These are phyloP conservation scores for Phaonia tiefii DNA, from an alignment of 2,888 invertebrate genomes.

Conservation along the genomic window DNA sequence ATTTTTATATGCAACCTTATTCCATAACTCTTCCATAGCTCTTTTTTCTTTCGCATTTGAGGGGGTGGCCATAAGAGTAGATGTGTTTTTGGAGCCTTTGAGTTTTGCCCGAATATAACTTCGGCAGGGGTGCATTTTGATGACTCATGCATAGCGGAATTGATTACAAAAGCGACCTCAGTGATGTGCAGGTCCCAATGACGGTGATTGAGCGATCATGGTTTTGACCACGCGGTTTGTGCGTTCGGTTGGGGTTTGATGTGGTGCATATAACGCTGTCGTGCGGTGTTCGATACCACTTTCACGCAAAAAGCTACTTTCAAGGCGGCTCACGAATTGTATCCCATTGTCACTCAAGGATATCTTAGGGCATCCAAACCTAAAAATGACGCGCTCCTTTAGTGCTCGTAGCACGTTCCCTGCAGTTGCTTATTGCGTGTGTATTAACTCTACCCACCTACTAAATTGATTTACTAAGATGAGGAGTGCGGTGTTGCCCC, in stretches of 20 bases:
- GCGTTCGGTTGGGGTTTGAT: slow-evolving; percentile 35
- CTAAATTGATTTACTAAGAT: slow-evolving; percentile 17
- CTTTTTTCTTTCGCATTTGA: too few relatives aligned
- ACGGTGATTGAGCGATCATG: slow-evolving; percentile 33
- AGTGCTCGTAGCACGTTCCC: background rate
- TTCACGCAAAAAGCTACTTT: background rate
- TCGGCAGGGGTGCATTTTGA: slow-evolving; percentile 1
- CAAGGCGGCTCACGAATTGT: background rate
- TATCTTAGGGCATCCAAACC: slow-evolving; percentile 1
- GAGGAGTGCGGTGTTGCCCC: background rate
- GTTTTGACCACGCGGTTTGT: slow-evolving; percentile 28
- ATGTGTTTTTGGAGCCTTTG: background rate
- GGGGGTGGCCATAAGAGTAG: too few relatives aligned
- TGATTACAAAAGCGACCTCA: slow-evolving; percentile 12
- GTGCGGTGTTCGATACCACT: background rate
- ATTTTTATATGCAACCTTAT: background rate
- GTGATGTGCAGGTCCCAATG: slow-evolving; percentile 13
- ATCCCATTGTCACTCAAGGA: slow-evolving; percentile 19
- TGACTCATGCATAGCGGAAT: background rate
- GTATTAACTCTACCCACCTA: slow-evolving; percentile 33
- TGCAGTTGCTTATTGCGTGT: background rate
- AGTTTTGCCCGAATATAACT: background rate
- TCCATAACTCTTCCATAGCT: too few relatives aligned
- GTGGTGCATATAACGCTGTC: background rate
- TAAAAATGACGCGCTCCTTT: slow-evolving; percentile 4